Base-by-base conservation (phyloP, 2,113 vertebrate genomes). In the Numida meleagris region DNA sequence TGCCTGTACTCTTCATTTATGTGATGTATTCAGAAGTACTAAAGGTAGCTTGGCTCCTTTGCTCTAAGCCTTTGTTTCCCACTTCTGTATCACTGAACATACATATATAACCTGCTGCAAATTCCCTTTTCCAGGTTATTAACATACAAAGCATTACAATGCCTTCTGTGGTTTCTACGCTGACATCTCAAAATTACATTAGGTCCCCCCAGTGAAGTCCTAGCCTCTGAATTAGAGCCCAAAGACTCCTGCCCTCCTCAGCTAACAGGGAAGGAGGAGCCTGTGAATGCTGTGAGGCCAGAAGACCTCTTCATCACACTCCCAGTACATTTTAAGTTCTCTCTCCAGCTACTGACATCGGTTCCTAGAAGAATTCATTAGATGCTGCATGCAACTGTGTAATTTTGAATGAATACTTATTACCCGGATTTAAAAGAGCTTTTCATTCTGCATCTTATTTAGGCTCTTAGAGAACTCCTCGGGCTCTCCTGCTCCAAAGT, bases 81-180 rank as follows among this genome's bases (percentile, higher is more conserved):
- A 50, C 31, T 61, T 80, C 76, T 67, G 5, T 53, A 62, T 51
- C 57, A 66, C 43, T 55, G 27, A 53, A 53, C 51, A 11, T 3
- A 3, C 3, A 14, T 11, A 33, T n/a, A 34, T 72, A 27, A 77
- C 75, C 63, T 51, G 45, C 46, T 55, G 24, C n/a, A 80, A 72
- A 90, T 72, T 78, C 62, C 74, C 48, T 29, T 93, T 74, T 55
- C 68, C 89, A 92, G 43, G 65, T 76, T 92, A 87, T 90, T 89
- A 86, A 92, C 40, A 61, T 6, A 82, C 1, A 0, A 95, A 72
- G 33, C 80, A 75, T 82, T 57, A 68, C 79, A 80, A 5, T 70
- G 78, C 34, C 62, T 82, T 80, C 89, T 87, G 25, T 73, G 86
- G 62, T 65, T 63, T 84, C 51, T 81, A 18, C 38, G 57, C 25